Percentiles rank a stretch among this genome's conserved stretches.
Conservation (phyloP, 2,113 vertebrate genomes). For the Globicephala melas region DNA sequence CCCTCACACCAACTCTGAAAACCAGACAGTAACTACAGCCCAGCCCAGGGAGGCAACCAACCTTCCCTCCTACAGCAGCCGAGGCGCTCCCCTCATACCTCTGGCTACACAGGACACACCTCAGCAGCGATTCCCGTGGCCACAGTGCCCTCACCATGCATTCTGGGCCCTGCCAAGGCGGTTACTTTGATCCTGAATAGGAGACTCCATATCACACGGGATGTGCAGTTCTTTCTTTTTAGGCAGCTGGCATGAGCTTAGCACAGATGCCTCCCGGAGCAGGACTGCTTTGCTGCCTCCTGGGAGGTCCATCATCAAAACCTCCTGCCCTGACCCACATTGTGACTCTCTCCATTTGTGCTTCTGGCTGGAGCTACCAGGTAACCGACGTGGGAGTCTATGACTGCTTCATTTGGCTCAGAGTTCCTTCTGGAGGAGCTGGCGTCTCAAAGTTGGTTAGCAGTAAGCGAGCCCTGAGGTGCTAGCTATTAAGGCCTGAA, state of each 20-base stretch:
- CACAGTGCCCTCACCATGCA: not conserved
- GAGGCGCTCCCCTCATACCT: not conserved
- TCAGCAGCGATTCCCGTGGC: not conserved
- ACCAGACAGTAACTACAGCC: not conserved
- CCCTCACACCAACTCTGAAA: not conserved
- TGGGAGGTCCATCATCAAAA: slow-evolving; percentile 68
- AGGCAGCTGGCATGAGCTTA: slow-evolving; percentile 52
- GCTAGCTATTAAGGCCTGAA: slow-evolving; percentile 10
- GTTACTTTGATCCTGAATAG: slow-evolving; percentile 63
- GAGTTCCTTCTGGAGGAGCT: slow-evolving; percentile 53
- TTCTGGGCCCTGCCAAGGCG: not conserved
- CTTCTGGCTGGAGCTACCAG: slow-evolving; percentile 56
- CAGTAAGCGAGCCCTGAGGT: not conserved
- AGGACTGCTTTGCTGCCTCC: slow-evolving; percentile 68
- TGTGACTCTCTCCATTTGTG: slow-evolving; percentile 47
- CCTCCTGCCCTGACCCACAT: slow-evolving; percentile 58
- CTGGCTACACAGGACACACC: not conserved
- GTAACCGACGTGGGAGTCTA: slow-evolving; percentile 36
- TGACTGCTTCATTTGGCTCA: slow-evolving; percentile 44
- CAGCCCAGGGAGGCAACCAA: not conserved
- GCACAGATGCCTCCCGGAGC: slow-evolving; percentile 54
- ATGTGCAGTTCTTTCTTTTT: slow-evolving; percentile 56
- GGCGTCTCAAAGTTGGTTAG: slow-evolving; percentile 51
- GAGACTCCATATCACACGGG: slow-evolving; percentile 65
- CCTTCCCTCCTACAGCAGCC: not conserved